Evolutionary conservation across 2,888 invertebrate species (phyloP).

Genomic region (Ormyrus nitidulus): DNA sequence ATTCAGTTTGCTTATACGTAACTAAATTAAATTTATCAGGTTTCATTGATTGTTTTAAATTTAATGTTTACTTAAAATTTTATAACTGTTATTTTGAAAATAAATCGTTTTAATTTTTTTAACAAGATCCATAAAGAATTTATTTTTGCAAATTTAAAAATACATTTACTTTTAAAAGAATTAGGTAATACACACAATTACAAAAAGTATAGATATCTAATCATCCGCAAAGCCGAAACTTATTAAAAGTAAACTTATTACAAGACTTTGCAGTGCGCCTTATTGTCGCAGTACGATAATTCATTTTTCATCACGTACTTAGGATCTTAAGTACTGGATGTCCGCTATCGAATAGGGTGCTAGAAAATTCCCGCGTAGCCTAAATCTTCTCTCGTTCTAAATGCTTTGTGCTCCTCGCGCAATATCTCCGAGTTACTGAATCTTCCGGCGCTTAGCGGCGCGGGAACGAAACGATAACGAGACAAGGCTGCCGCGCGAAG

Average conservation of each 20-base stretch:
- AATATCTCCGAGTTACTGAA: constrained; percentile 53
- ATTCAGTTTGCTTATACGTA: no score
- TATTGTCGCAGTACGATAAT: constrained; percentile 26
- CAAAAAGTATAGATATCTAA: neutral
- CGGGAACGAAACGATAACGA: neutral
- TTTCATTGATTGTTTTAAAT: no score
- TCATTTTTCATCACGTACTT: constrained; percentile 37
- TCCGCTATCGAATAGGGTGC: constrained; percentile 13
- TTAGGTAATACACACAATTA: neutral
- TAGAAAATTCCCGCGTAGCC: constrained; percentile 41
- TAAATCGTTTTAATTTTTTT: neutral
- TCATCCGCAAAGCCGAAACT: neutral
- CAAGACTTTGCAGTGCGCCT: neutral
- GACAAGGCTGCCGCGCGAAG: neutral
- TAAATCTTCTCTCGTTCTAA: constrained; percentile 39
- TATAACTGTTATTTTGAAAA: neutral
- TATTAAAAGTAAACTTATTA: constrained; percentile 2
- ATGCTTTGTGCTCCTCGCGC: constrained; percentile 3
- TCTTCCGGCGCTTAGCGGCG: constrained; percentile 20
- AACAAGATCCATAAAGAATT: neutral
- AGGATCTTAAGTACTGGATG: constrained; percentile 26
- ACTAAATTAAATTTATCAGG: no score
- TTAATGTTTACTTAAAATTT: no score
- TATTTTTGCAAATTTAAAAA: neutral
- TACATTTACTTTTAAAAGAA: neutral